A percentile compares a stretch with the other conserved stretches of the same genome.
These are phyloP conservation scores for Xerus inauris DNA, from an alignment of 2,113 vertebrate species.

Conservation along the genomic window DNA sequence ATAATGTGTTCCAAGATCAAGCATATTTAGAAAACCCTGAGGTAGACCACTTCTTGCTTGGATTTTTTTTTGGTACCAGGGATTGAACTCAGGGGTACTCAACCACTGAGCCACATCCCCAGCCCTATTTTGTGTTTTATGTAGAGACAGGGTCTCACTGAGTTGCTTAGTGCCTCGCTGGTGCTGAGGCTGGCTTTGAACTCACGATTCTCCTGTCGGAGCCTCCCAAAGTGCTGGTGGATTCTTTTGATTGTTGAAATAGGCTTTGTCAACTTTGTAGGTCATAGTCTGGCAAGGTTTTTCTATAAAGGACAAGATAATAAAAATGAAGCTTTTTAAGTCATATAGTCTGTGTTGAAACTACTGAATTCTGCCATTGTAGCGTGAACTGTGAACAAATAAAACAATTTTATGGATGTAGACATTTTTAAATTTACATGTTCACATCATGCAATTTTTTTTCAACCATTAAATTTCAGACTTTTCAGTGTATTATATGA, in stretches of 20 bases:
- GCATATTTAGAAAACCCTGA: constrained; percentile 15
- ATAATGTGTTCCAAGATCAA: background rate
- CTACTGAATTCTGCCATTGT: background rate
- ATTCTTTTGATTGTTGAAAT: constrained; percentile 26
- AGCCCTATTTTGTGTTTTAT: too few species aligned
- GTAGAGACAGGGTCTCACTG: too few species aligned
- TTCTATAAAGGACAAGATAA: background rate
- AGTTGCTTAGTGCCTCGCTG: too few species aligned
- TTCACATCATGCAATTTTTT: constrained; percentile 19
- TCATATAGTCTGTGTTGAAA: background rate
- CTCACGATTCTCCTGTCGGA: too few species aligned
- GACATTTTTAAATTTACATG: background rate
- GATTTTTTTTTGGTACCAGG: too few species aligned
- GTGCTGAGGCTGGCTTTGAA: too few species aligned
- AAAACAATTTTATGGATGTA: background rate
- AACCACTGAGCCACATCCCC: too few species aligned
- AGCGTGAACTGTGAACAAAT: background rate
- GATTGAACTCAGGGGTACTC: too few species aligned
- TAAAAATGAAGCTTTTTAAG: constrained; percentile 32
- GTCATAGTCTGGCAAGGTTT: background rate
- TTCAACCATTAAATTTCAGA: background rate
- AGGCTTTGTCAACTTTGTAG: constrained; percentile 29
- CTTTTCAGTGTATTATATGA: background rate
- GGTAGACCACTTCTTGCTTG: background rate
- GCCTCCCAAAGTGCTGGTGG: too few species aligned